Evolutionary conservation across 2,797 vertebrate genomes (phyloP).

Genomic region (Limnodromus scolopaceus): DNA sequence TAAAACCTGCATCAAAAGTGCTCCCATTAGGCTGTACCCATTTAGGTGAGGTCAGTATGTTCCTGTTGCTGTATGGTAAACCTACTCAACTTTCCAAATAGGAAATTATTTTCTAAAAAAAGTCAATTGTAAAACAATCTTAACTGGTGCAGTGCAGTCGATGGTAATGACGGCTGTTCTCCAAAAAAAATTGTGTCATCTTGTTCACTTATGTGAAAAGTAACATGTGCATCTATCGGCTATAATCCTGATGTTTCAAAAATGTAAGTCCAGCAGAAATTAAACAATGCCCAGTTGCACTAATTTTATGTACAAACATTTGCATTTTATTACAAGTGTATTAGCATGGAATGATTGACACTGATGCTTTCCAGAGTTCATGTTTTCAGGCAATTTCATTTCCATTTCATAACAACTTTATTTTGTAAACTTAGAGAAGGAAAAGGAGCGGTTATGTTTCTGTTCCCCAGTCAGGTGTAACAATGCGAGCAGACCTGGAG

Average conservation of each 20-base stretch:
- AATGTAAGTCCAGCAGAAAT: background rate
- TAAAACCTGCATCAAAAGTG: constrained; percentile 34
- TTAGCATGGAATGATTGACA: background rate
- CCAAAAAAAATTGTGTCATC: constrained; percentile 23
- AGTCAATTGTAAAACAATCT: constrained; percentile 2
- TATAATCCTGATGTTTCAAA: constrained; percentile 30
- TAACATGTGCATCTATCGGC: background rate
- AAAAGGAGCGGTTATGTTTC: background rate
- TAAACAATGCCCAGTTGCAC: constrained; percentile 29
- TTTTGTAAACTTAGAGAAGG: background rate
- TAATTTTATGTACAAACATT: constrained; percentile 22
- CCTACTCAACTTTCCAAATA: constrained; percentile 8
- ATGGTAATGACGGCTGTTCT: background rate
- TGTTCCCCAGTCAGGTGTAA: background rate
- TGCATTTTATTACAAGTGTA: background rate
- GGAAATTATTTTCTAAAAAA: constrained; percentile 40
- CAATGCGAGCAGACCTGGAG: background rate
- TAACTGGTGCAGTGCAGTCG: background rate
- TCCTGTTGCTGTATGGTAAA: background rate
- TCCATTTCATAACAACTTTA: background rate
- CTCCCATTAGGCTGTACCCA: constrained; percentile 1
- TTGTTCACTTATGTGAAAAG: constrained; percentile 40
- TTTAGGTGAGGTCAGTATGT: constrained; percentile 19
- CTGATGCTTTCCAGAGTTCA: background rate
- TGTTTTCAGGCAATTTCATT: background rate